Evolutionary conservation across 1,140 invertebrate genomes (phyloP), one percentile per base, ranked within the genome.

Genomic region (Eumaeus atala): DNA sequence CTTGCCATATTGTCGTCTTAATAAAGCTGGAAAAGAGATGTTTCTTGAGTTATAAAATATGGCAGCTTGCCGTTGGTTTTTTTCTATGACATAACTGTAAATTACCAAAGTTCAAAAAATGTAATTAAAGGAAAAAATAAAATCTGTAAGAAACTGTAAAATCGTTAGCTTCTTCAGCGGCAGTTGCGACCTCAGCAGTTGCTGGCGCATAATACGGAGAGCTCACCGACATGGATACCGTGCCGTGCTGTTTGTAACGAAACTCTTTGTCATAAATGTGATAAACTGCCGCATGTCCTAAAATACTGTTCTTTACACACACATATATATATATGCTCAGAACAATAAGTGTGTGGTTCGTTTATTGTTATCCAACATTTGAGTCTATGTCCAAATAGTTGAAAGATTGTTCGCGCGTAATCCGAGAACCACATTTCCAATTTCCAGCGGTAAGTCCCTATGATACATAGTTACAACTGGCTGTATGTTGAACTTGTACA

Each of bases 291-390:
- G 72, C 73, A 52, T 82, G 78, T 10, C 67, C 75, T 16, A 78
- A 1, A 2, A 78, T 49, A 8, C 77, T 36, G 56, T 78, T 73
- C 40, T 76, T 79, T 2, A 64, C 50, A 48, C 75, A 82, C 52
- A 89, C 60, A 53, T 91, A 91, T 10, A 34, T 11, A 3, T 88
- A 80, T 0, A 72, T 88, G 16, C 64, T 61, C 67, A 44, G 87
- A 74, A 54, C 91, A 91, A 9, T 90, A 70, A 56, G 90, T 85
- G 64, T 86, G 79, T 0, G 92, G 92, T 74, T 94, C 92, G 66
- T 93, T 93, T 33, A 94, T 88, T 1, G 92, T 94, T 0, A 90
- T 89, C 91, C 92, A 94, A 40, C 83, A 58, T 61, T 89, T 90
- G 0, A 92, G 90, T 59, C 89, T 84, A 73, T 91, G 89, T 1